These are phyloP conservation scores for Lagocephalus sceleratus DNA, from an alignment of 2,797 vertebrate species.

Conservation along the genomic window DNA sequence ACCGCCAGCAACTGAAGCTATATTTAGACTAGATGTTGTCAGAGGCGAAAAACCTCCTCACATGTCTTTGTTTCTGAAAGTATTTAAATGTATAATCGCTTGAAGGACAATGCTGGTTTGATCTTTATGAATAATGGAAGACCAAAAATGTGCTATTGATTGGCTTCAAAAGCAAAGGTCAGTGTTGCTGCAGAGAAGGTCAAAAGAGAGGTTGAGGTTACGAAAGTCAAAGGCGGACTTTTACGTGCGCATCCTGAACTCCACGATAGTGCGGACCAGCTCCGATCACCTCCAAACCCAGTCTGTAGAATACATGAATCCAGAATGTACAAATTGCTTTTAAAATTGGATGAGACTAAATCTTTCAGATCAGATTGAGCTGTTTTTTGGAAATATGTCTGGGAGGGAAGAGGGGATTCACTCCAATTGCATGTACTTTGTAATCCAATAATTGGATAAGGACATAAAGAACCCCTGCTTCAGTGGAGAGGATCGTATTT, in stretches of 20 bases:
- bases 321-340: constrained; percentile 1
- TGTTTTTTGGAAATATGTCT: background rate
- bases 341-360: constrained; percentile 16
- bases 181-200: constrained; percentile 23
- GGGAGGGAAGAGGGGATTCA: constrained; percentile 7
- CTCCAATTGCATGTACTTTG: background rate
- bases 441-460: constrained; percentile 34
- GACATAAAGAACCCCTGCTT: constrained; percentile 32
- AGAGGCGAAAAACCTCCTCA: constrained; percentile 18
- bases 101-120: constrained; percentile 23
- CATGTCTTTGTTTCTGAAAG: constrained; percentile 10
- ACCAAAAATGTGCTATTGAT: constrained; percentile 26
- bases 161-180: constrained; percentile 13
- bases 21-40: background rate
- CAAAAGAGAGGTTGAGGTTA: constrained; percentile 5
- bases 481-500: constrained; percentile 26
- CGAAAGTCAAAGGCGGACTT: background rate
- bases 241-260: constrained; percentile 20
- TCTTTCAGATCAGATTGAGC: constrained; percentile 7
- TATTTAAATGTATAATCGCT: constrained; percentile 28
- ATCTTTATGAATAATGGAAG: constrained; percentile 27
- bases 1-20: no score
- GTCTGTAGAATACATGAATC: constrained; percentile 30
- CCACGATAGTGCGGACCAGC: constrained; percentile 3
- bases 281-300: constrained; percentile 16